These are phyloP conservation scores for Telmatochromis sp. DNA, from an alignment of 2,113 vertebrate genomes.

Conservation along the genomic window DNA sequence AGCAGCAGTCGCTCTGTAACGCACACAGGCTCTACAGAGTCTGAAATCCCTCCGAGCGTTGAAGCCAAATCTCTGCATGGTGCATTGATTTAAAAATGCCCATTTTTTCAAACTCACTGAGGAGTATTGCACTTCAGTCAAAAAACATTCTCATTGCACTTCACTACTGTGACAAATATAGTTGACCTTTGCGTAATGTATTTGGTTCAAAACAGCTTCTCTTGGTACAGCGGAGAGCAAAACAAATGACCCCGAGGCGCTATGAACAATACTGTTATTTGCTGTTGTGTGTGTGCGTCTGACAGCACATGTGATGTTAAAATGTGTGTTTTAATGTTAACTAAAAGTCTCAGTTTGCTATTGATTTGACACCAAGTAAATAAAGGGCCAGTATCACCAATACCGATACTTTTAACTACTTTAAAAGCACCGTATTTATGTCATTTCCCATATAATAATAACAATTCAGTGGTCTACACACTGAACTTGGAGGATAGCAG, in stretches of 20 bases:
- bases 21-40: background rate
- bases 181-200: slow-evolving; percentile 29
- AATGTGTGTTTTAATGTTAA: background rate
- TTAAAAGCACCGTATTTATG: background rate
- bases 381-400: background rate
- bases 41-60: background rate
- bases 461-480: background rate
- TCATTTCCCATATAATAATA: background rate
- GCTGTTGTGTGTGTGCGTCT: background rate
- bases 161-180: slow-evolving; percentile 7
- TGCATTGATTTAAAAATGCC: slow-evolving; percentile 37
- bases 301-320: background rate
- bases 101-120: slow-evolving; percentile 35
- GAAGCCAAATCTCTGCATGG: slow-evolving; percentile 23
- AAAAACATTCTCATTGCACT: background rate
- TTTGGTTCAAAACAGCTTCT: background rate
- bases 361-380: background rate
- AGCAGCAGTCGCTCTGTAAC: background rate
- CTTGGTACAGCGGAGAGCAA: background rate
- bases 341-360: background rate
- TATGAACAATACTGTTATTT: background rate
- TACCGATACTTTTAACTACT: background rate
- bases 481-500: background rate
- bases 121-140: slow-evolving; percentile 1
- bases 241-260: background rate